Evolutionary conservation across 2,113 vertebrate genomes (phyloP).

Genomic region (Cyanocitta stelleri): DNA sequence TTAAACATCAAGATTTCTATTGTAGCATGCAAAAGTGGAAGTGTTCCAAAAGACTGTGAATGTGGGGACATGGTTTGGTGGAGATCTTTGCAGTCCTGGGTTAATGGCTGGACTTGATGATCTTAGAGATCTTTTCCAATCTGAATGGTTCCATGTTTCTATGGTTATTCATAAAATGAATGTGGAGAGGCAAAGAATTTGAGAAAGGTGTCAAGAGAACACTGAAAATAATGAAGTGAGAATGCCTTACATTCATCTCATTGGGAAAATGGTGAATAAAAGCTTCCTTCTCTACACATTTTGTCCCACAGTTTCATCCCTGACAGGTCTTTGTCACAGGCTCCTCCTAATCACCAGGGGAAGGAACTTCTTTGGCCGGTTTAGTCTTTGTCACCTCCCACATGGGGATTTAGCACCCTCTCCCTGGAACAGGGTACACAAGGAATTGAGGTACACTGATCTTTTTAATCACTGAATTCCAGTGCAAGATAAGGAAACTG

Average conservation of each 20-base stretch:
- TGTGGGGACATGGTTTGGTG: not conserved
- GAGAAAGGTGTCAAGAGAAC: not conserved
- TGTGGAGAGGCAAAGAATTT: not conserved
- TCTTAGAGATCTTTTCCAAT: no score
- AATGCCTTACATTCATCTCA: accelerated
- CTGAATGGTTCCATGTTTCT: not conserved
- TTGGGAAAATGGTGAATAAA: not conserved
- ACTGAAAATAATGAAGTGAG: not conserved
- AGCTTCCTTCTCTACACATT: accelerated
- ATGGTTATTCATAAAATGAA: not conserved
- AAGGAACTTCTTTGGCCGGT: not conserved
- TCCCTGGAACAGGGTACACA: not conserved
- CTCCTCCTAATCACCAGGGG: accelerated
- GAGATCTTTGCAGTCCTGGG: not conserved
- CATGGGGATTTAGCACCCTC: accelerated
- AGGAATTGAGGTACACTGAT: not conserved
- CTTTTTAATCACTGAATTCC: not conserved
- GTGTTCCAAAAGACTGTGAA: not conserved
- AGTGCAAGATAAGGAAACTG: not conserved
- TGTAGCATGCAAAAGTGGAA: not conserved
- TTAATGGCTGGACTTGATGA: not conserved
- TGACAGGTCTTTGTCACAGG: not conserved
- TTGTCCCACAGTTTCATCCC: not conserved
- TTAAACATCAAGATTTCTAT: not conserved
- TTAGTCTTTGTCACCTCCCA: not conserved